phyloP scores from a whole-genome alignment of 2,797 vertebrate genomes.

The Anabacerthia variegaticeps region DNA sequence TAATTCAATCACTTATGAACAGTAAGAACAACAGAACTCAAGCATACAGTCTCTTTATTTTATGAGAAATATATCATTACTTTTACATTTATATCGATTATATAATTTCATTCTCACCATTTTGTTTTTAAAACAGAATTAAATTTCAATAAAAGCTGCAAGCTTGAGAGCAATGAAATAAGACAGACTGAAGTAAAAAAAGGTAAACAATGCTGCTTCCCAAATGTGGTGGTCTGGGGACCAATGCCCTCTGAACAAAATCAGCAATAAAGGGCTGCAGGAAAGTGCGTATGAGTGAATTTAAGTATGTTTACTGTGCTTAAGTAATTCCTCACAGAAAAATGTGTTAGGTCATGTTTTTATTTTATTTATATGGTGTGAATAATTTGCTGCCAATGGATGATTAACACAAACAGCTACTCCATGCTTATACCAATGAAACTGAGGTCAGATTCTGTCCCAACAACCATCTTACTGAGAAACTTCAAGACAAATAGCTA shows the following conservation, averaged over 20 bases:
- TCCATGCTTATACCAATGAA: fast-evolving
- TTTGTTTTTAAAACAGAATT: conserved; percentile 5
- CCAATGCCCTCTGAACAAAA: background rate
- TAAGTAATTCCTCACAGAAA: background rate
- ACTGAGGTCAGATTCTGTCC: background rate
- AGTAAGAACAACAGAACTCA: background rate
- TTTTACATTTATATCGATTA: background rate
- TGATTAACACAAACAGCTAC: background rate
- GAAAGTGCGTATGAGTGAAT: background rate
- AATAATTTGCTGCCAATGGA: background rate
- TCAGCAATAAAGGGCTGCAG: background rate
- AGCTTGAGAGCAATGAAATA: background rate
- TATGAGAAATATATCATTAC: background rate
- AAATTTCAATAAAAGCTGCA: background rate
- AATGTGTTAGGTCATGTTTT: background rate
- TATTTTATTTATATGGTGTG: background rate
- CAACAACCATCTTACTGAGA: background rate
- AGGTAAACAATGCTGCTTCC: background rate
- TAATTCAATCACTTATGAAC: background rate
- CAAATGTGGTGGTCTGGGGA: background rate
- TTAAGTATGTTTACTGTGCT: background rate
- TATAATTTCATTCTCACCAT: background rate
- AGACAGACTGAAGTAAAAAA: background rate
- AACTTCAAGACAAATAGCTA: background rate
- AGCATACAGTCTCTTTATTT: background rate